Conservation (phyloP, 1,140 invertebrate genomes). For the Drosophila novamexicana region DNA sequence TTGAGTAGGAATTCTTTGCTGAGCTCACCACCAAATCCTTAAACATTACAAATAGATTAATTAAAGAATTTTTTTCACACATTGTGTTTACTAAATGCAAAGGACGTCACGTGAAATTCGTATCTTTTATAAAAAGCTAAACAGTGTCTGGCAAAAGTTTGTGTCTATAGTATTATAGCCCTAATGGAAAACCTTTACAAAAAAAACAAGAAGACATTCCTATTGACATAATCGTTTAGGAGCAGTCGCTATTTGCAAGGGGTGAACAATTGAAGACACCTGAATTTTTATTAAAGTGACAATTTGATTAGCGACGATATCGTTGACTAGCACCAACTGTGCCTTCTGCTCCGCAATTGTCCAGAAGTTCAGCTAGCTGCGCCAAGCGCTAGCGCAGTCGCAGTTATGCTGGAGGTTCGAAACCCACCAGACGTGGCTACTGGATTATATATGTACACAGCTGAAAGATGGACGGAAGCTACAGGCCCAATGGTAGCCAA, state of each 20-base stretch:
- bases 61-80: too few species aligned
- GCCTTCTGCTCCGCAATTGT: conserved; percentile 15
- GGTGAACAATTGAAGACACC: conserved; percentile 25
- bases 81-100: not conserved
- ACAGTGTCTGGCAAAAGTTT: conserved; percentile 20
- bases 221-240: conserved; percentile 61
- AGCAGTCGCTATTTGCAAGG: conserved; percentile 50
- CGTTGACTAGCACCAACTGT: conserved; percentile 62
- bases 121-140: not conserved
- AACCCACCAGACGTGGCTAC: conserved; percentile 54
- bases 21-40: too few species aligned
- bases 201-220: not conserved
- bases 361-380: conserved; percentile 46
- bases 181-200: conserved; percentile 9
- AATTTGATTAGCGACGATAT: conserved; percentile 77
- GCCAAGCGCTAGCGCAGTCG: conserved; percentile 57
- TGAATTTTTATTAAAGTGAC: conserved; percentile 40
- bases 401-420: conserved; percentile 68
- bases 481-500: conserved; percentile 12
- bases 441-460: conserved; percentile 35
- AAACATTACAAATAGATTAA: too few species aligned
- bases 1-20: too few species aligned
- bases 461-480: conserved; percentile 23
- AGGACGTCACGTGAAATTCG: not conserved
- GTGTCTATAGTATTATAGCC: not conserved